Evolutionary conservation across 1,140 invertebrate genomes (phyloP).

Genomic region (Ceratoteleas bidentatus): DNA sequence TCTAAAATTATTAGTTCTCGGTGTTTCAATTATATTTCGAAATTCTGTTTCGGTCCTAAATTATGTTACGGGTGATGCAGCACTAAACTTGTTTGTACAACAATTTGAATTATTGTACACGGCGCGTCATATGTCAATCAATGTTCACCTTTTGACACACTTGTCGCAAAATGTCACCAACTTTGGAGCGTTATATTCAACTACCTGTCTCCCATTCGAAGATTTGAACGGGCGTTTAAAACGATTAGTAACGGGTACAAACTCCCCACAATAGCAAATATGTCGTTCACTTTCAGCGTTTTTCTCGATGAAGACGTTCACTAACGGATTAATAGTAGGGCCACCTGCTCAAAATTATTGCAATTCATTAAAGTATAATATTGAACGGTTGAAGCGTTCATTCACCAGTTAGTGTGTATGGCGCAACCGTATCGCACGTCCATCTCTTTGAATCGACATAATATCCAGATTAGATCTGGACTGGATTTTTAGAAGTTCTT

Average conservation of each 20-base stretch:
- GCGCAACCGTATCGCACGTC: no score
- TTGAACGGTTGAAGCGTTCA: not conserved
- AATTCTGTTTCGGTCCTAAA: not conserved
- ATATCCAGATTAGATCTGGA: no score
- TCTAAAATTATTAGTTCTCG: constrained; percentile 11
- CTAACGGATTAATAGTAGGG: not conserved
- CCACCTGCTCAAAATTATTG: not conserved
- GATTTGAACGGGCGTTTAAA: constrained; percentile 51
- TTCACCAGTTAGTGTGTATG: no score
- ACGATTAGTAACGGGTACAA: constrained; percentile 34
- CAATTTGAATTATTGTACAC: not conserved
- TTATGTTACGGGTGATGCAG: not conserved
- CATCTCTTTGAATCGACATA: no score
- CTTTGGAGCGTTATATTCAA: constrained; percentile 21
- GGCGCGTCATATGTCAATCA: constrained; percentile 2
- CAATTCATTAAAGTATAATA: not conserved
- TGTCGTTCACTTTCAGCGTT: constrained; percentile 12
- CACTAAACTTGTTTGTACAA: not conserved
- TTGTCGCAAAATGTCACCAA: not conserved
- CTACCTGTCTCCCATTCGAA: constrained; percentile 58
- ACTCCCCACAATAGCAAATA: constrained; percentile 40
- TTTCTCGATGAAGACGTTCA: constrained; percentile 11
- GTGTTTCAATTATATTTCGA: constrained; percentile 7
- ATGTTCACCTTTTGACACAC: constrained; percentile 11
- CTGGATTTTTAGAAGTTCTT: no score